Conservation (phyloP, 2,888 invertebrate species). For the Polietes domitor region DNA sequence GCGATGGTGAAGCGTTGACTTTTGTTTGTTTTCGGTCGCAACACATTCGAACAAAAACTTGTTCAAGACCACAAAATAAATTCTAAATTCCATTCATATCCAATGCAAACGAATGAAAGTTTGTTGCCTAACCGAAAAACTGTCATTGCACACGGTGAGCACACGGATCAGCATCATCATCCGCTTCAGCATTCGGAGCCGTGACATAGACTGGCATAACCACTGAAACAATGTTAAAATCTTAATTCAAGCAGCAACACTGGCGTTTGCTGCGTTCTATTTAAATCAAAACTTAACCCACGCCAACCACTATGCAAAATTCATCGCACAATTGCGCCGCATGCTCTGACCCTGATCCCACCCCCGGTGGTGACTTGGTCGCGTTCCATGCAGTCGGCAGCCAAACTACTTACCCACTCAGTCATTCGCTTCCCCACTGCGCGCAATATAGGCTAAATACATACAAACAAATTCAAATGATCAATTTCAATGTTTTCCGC, state of each 20-base stretch:
- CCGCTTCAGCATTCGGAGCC: no score
- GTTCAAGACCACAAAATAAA: neutral
- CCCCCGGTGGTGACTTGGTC: neutral
- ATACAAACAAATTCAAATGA: neutral
- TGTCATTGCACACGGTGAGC: conserved; percentile 25
- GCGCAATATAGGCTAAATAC: neutral
- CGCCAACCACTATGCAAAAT: conserved; percentile 29
- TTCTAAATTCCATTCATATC: neutral
- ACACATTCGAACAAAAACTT: neutral
- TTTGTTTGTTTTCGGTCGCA: no score
- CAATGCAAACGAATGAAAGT: neutral
- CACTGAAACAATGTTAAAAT: conserved; percentile 15
- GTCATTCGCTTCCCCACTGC: neutral
- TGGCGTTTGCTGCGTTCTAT: neutral
- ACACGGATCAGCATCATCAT: conserved; percentile 30
- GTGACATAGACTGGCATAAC: no score
- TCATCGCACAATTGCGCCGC: conserved; percentile 27
- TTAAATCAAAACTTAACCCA: conserved; percentile 1
- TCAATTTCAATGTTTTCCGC: conserved; percentile 16
- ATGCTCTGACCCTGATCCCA: conserved; percentile 14
- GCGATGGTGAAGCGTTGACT: no score
- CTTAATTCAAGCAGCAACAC: conserved; percentile 20
- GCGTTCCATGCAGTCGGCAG: neutral
- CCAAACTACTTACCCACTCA: conserved; percentile 7
- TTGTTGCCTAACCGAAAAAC: neutral